Conservation (phyloP, 2,888 invertebrate genomes). For the Andrena minutula region DNA sequence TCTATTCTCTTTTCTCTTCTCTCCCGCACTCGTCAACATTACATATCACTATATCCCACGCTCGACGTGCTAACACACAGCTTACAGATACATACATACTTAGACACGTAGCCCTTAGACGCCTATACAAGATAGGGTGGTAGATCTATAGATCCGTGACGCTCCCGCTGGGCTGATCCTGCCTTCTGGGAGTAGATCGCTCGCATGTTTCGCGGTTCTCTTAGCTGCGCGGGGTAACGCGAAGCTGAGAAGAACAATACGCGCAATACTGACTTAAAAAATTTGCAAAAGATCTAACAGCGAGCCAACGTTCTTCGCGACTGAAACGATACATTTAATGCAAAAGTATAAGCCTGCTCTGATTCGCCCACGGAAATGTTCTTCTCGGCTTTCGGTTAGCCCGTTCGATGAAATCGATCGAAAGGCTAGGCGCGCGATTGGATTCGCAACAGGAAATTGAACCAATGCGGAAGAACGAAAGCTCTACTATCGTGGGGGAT, state of each 20-base stretch:
- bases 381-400: neutral
- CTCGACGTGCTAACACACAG: slow-evolving; percentile 72
- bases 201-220: too few relatives aligned
- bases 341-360: too few relatives aligned
- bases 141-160: slow-evolving; percentile 41
- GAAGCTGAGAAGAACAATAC: neutral
- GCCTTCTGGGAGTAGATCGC: neutral
- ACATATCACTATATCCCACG: slow-evolving; percentile 59
- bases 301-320: too few relatives aligned
- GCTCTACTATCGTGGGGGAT: slow-evolving; percentile 15
- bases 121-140: slow-evolving; percentile 61
- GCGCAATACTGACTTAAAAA: neutral
- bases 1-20: slow-evolving; percentile 6
- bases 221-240: neutral
- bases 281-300: too few relatives aligned
- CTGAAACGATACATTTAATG: too few relatives aligned
- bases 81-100: slow-evolving; percentile 74
- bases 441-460: slow-evolving; percentile 46
- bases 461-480: slow-evolving; percentile 54
- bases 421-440: slow-evolving; percentile 37
- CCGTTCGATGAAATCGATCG: neutral
- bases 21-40: slow-evolving; percentile 40
- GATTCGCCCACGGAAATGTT: too few relatives aligned
- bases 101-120: slow-evolving; percentile 71
- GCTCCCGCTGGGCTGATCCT: slow-evolving; percentile 3